Evolutionary conservation across 2,113 vertebrate species (phyloP), one percentile per base, ranked within the genome.

Genomic region (Tyrannus savana): DNA sequence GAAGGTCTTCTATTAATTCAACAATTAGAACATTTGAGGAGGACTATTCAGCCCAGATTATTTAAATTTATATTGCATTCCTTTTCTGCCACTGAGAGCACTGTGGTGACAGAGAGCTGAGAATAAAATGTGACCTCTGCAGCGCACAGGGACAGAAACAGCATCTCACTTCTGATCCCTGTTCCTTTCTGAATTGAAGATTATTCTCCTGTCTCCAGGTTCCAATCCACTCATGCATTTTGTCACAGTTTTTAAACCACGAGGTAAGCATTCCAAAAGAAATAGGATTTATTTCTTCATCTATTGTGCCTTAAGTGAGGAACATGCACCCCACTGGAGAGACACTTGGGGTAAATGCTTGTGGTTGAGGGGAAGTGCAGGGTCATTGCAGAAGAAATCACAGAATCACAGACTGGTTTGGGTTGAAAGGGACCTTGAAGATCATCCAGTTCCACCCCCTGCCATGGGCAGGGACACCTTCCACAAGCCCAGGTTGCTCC

Each of bases 371-470:
- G 15, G 4, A 44, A 52, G 30, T 10, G 6, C 0, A 3, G 24
- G n/a, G 19, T 44, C 1, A 1, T 10, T 42, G 67, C 24, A 79
- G 85, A 24, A 91, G 39, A 79, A 60, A 53, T 68, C 17, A 35
- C 5, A 9, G n/a, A 7, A 53, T 76, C 21, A 35, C 4, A 7
- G 27, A 7, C 1, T 30, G 19, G 28, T 53, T 89, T 83, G 55
- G 46, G 19, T 5, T 5, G 21, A 19, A 14, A 55, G 2, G 19
- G 62, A 60, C 7, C 19, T 53, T 22, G 30, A 60, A 83, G 1
- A 3, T 1, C 62, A 18, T 0, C 62, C 11, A 6, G 3, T 46
- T 0, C 69, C 52, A 23, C 4, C 18, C 28, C 68, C 86, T 3
- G 37, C 50, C 68, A 17, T 44, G 44, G 42, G n/a, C 60, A 82